phyloP scores from a whole-genome alignment of 2,797 vertebrate species.

The Triplophysa yarkandensis region DNA sequence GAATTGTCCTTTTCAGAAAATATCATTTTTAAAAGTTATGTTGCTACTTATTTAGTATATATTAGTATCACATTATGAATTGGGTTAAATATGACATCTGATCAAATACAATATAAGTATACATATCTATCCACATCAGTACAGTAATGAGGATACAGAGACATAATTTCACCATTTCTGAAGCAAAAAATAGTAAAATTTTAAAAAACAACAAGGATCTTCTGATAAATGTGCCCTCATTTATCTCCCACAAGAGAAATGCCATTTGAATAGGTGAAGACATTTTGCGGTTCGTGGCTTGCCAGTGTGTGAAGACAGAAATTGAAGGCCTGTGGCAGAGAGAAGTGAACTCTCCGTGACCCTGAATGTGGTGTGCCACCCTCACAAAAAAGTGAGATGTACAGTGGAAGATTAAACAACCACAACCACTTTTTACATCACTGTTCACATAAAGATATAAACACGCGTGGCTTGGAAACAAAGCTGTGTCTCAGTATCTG shows the following conservation, averaged over 20 bases:
- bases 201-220: background rate
- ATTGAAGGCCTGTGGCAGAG: constrained; percentile 42
- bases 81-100: no score
- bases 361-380: constrained; percentile 48
- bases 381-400: constrained; percentile 15
- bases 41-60: background rate
- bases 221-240: background rate
- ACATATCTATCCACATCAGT: background rate
- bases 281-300: constrained; percentile 50
- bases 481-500: background rate
- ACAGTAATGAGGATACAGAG: no score
- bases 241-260: background rate
- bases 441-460: background rate
- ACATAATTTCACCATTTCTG: no score
- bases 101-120: background rate
- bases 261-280: constrained; percentile 12
- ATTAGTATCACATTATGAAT: background rate
- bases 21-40: background rate
- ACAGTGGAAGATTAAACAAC: background rate
- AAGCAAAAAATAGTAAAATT: background rate
- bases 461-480: background rate
- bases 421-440: constrained; percentile 5
- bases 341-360: constrained; percentile 48
- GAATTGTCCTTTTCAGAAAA: no score
- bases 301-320: constrained; percentile 26